Base-by-base conservation (phyloP, 1,140 invertebrate genomes). In the Ctenoplectra terminalis region DNA sequence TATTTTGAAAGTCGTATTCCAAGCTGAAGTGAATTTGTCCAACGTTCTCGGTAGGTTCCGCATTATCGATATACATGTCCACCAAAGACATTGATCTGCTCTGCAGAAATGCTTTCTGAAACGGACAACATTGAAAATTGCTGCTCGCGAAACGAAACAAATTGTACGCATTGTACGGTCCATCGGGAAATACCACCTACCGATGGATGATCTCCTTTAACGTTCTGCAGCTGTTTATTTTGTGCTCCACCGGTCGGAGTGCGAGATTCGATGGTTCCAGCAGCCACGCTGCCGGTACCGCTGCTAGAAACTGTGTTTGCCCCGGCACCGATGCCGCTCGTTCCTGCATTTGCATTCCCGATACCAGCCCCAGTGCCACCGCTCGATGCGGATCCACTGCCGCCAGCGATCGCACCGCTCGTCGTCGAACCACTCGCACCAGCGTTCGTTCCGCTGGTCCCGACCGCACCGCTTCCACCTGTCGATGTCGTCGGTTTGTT, bases 1-100 rank as follows among this genome's bases (percentile, higher is more conserved):
- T 98, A 88, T 98, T 98, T 94, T 98, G 98, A 94, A 99, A 99
- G 94, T 99, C 98, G 93, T 99, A 99, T 93, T 98, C 98, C 89
- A 99, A 94, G 61, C 97, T 98, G 94, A 99, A 98, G 92, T 99
- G 98, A 88, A 99, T 98, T 94, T 98, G 97, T 31, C 98, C 98
- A 80, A 98, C 97, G 93, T 98, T 98, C 94, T 98, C 97, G 80
- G 97, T 97, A 1, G 98, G 96, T 93, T 98, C 97, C 34, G 97
- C 96, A 93, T 98, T 98, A 94, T 98, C 98, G 92, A 98, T 97
- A 94, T 98, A 98, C 97, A 98, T 98, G 91, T 98, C 97, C 91
- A 98, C 97, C 95, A 98, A 95, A n/a, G 97, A 98, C 88, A 98
- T 96, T 86, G 97, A 98, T 90, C 97, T 96, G 93, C 96, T 98